Conservation (phyloP, 2,797 vertebrate species). For the Heterohyrax brucei region DNA sequence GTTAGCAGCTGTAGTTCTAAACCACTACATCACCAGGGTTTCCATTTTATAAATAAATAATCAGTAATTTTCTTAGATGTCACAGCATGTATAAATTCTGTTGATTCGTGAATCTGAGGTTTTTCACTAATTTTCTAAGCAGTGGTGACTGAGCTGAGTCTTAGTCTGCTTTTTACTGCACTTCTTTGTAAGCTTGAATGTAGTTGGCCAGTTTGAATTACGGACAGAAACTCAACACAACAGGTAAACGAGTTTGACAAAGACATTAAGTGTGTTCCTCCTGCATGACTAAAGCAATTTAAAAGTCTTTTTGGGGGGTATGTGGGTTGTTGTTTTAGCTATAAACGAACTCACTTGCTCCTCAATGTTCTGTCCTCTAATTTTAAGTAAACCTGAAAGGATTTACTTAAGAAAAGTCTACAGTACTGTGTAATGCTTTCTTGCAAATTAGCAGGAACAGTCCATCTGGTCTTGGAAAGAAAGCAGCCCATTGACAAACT, state of each 20-base stretch:
- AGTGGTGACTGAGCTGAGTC: conserved; percentile 2
- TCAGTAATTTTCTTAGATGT: conserved; percentile 36
- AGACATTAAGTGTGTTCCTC: conserved; percentile 29
- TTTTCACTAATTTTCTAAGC: conserved; percentile 59
- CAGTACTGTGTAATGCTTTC: background rate
- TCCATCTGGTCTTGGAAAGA: background rate
- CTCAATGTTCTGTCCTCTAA: background rate
- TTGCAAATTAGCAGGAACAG: background rate
- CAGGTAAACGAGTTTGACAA: conserved; percentile 71
- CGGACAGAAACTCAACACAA: conserved; percentile 65
- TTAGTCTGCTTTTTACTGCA: conserved; percentile 50
- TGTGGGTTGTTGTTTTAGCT: background rate
- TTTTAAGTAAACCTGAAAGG: conserved; percentile 23
- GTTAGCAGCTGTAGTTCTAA: too few relatives aligned
- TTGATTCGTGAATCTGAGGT: conserved; percentile 47
- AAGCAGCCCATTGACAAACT: background rate
- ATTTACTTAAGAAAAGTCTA: background rate
- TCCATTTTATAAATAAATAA: conserved; percentile 43
- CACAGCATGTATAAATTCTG: background rate
- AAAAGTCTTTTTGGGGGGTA: background rate
- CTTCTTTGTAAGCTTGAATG: background rate
- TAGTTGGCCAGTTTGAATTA: conserved; percentile 56
- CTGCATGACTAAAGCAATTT: background rate
- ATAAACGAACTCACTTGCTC: background rate
- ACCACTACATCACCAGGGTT: too few relatives aligned